These are phyloP conservation scores for Bos indicus DNA, from an alignment of 2,113 vertebrate species.

Conservation along the genomic window DNA sequence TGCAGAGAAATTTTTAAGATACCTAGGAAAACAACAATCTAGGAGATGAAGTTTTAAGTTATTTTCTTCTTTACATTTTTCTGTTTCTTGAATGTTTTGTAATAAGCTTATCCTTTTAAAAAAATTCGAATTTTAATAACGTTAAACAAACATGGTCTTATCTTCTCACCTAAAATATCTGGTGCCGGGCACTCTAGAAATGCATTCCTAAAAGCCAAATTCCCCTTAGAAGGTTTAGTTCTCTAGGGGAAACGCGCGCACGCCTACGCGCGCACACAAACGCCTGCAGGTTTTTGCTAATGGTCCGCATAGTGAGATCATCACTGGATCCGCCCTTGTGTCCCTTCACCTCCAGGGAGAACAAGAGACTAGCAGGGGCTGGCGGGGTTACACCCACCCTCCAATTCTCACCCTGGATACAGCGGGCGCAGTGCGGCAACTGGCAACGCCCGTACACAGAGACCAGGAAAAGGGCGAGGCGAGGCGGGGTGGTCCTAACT, in stretches of 20 bases:
- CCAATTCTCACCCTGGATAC: background rate
- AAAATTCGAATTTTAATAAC: background rate
- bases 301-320: slow-evolving; percentile 40
- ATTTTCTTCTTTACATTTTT: background rate
- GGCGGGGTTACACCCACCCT: background rate
- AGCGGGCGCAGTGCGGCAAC: slow-evolving; percentile 21
- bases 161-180: background rate
- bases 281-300: background rate
- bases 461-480: background rate
- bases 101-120: background rate
- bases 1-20: background rate
- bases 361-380: too few relatives aligned
- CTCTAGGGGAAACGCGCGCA: background rate
- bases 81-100: background rate
- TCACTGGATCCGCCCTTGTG: background rate
- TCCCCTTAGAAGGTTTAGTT: background rate
- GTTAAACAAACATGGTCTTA: background rate
- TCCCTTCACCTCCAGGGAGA: background rate
- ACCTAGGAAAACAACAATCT: background rate
- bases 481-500: background rate
- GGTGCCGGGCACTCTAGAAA: background rate
- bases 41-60: background rate
- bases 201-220: background rate
- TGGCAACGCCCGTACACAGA: background rate
- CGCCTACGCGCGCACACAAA: background rate